Evolutionary conservation across 1,140 invertebrate species (phyloP).

Genomic region (Aethina tumida): DNA sequence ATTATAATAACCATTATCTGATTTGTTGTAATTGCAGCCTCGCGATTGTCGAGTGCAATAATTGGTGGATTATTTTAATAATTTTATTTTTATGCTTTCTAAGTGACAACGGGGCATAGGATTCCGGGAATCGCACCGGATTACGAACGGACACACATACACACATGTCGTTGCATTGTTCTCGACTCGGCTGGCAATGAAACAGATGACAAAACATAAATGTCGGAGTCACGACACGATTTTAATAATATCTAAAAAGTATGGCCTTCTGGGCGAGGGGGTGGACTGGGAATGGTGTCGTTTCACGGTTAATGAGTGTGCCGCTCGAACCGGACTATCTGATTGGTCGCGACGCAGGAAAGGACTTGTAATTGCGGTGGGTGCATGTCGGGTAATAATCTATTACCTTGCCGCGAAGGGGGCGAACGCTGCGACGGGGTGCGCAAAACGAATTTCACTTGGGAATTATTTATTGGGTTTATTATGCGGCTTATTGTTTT

Average conservation of each 20-base stretch:
- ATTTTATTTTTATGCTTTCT: constrained; percentile 4
- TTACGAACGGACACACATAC: too few relatives aligned
- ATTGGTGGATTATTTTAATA: too few relatives aligned
- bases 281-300: constrained; percentile 1
- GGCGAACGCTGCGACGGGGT: too few relatives aligned
- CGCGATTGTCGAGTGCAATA: too few relatives aligned
- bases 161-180: neutral
- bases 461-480: too few relatives aligned
- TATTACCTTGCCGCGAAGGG: too few relatives aligned
- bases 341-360: neutral
- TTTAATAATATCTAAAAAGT: constrained; percentile 1
- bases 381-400: too few relatives aligned
- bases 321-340: neutral
- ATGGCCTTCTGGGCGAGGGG: constrained; percentile 1
- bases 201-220: constrained; percentile 1
- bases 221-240: neutral
- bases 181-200: neutral
- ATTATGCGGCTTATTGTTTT: too few relatives aligned
- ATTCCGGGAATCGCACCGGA: constrained; percentile 5
- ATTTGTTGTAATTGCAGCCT: too few relatives aligned
- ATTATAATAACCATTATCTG: too few relatives aligned
- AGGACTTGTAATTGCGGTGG: too few relatives aligned
- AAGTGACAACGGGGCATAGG: neutral
- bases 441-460: too few relatives aligned
- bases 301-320: constrained; percentile 2